Conservation (phyloP, 2,797 vertebrate genomes). For the Esox masquinongy region DNA sequence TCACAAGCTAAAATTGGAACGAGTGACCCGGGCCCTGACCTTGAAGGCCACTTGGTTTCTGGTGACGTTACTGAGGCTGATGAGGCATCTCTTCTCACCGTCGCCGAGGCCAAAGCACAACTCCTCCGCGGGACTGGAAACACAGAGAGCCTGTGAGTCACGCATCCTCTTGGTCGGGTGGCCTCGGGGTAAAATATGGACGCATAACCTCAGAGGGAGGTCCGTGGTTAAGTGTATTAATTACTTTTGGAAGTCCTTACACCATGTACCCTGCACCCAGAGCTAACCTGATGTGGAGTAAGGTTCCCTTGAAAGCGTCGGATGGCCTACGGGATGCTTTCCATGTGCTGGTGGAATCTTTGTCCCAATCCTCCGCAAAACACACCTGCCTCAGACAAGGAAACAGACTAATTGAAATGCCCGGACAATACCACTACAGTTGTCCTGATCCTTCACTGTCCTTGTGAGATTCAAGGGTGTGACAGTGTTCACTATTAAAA, state of each 20-base stretch:
- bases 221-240: neutral
- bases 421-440: neutral
- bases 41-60: slow-evolving; percentile 87
- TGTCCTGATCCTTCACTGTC: neutral
- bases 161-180: neutral
- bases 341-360: slow-evolving; percentile 71
- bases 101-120: slow-evolving; percentile 83
- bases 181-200: no score
- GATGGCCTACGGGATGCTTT: slow-evolving; percentile 77
- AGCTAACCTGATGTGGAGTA: slow-evolving; percentile 84
- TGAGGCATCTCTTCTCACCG: slow-evolving; percentile 82
- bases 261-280: neutral
- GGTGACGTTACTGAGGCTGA: slow-evolving; percentile 83
- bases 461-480: neutral
- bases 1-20: neutral
- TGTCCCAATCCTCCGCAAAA: slow-evolving; percentile 75
- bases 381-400: slow-evolving; percentile 64
- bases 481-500: neutral
- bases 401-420: neutral
- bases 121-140: slow-evolving; percentile 80
- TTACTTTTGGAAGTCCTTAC: neutral
- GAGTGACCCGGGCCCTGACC: slow-evolving; percentile 62
- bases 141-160: neutral
- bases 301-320: slow-evolving; percentile 81
- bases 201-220: neutral